Percentiles rank a stretch among this genome's conserved stretches.
These are phyloP conservation scores for Cynaeus angustus DNA, from an alignment of 2,888 invertebrate genomes.

Conservation along the genomic window DNA sequence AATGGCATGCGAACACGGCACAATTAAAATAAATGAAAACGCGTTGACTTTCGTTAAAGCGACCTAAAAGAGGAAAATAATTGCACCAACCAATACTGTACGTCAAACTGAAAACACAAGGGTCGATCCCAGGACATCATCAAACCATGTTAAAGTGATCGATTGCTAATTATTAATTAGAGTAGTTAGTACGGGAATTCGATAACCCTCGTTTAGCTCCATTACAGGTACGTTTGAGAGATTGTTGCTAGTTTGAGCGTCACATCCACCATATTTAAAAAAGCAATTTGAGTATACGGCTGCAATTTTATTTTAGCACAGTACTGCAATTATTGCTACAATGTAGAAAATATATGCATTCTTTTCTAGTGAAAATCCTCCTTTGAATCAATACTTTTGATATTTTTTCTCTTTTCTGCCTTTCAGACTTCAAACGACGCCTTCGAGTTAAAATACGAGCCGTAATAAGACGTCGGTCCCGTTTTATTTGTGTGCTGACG, in stretches of 20 bases:
- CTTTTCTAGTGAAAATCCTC: conserved; percentile 3
- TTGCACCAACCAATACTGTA: not conserved
- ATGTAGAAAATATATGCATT: too few species aligned
- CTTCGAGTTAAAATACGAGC: conserved; percentile 29
- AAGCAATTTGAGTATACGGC: not conserved
- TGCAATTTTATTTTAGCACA: too few species aligned
- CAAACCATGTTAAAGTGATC: conserved; percentile 12
- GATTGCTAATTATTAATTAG: conserved; percentile 23
- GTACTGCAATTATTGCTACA: too few species aligned
- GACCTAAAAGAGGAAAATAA: conserved; percentile 7
- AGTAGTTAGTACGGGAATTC: conserved; percentile 16
- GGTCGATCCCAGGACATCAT: not conserved
- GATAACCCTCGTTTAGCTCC: conserved; percentile 1
- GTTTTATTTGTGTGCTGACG: conserved; percentile 36
- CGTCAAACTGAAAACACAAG: not conserved
- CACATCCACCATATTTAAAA: not conserved
- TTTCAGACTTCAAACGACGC: conserved; percentile 30
- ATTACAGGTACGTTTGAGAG: not conserved
- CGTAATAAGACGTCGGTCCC: conserved; percentile 28
- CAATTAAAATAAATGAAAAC: conserved; percentile 40
- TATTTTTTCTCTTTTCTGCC: conserved; percentile 15
- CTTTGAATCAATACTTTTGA: conserved; percentile 16
- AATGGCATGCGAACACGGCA: conserved; percentile 45
- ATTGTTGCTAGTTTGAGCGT: not conserved
- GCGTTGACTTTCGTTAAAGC: conserved; percentile 15